Conservation (phyloP, 2,113 vertebrate genomes). For the Alaudala cheleensis region DNA sequence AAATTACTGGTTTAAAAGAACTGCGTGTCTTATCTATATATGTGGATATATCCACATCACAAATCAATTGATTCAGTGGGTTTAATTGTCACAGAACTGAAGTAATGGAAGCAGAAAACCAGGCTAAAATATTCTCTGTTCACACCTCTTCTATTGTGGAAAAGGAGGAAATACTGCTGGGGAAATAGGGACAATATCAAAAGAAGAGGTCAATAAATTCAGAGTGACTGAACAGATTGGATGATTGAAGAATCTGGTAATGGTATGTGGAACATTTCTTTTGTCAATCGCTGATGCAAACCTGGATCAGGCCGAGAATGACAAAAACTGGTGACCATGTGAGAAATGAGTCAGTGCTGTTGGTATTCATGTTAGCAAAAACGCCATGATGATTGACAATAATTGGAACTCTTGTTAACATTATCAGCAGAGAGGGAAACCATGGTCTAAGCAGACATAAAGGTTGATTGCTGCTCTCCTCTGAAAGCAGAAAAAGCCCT, state of each 20-base stretch:
- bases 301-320: neutral
- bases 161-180: neutral
- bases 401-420: slow-evolving; percentile 60
- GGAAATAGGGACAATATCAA: neutral
- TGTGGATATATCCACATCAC: neutral
- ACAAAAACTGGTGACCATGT: slow-evolving; percentile 40
- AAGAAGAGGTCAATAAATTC: slow-evolving; percentile 29
- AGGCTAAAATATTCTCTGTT: neutral
- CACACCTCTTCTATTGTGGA: neutral
- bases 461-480: slow-evolving; percentile 9
- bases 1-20: neutral
- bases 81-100: neutral
- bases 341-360: slow-evolving; percentile 37
- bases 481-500: neutral
- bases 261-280: slow-evolving; percentile 23
- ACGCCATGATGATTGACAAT: slow-evolving; percentile 51
- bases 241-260: slow-evolving; percentile 49
- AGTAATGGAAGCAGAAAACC: neutral
- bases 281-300: slow-evolving; percentile 12
- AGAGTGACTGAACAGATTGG: slow-evolving; percentile 31
- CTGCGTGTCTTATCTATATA: neutral
- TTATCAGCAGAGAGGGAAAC: slow-evolving; percentile 36
- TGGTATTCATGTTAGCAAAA: slow-evolving; percentile 27
- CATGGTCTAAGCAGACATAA: slow-evolving; percentile 14
- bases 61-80: neutral